phyloP scores from a whole-genome alignment of 37 sponge, comb jelly and placozoan species.

The Ianthella basta region DNA sequence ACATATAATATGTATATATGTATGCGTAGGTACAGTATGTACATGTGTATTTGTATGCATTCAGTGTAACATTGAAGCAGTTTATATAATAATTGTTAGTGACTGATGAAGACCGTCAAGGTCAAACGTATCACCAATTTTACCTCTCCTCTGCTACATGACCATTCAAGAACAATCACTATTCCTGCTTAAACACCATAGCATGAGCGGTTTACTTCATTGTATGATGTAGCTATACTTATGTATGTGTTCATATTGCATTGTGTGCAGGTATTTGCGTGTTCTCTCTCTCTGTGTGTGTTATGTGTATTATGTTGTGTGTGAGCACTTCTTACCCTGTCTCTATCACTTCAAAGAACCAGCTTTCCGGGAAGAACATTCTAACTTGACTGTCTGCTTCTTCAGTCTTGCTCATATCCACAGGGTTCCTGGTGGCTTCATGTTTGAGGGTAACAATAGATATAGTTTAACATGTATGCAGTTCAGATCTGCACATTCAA shows the following conservation, averaged over 20 bases:
- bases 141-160: no score
- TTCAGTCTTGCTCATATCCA: neutral
- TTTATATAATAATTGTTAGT: conserved; percentile 44
- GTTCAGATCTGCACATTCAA: no score
- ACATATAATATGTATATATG: no score
- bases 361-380: conserved; percentile 68
- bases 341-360: conserved; percentile 41
- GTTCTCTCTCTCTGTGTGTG: neutral
- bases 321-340: conserved; percentile 46
- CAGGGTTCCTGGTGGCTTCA: neutral
- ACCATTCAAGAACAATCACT: no score
- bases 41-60: neutral
- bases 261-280: neutral
- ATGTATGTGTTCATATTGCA: neutral
- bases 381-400: conserved; percentile 35
- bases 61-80: conserved; percentile 11
- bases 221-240: no score
- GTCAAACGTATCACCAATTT: no score
- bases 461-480: no score
- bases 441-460: no score
- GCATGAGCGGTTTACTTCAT: no score
- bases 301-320: neutral
- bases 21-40: no score
- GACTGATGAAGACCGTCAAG: no score
- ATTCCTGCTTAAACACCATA: no score